Evolutionary conservation across 37 sponge, comb jelly and placozoan species (phyloP).

Genomic region (Theonella swinhoei): DNA sequence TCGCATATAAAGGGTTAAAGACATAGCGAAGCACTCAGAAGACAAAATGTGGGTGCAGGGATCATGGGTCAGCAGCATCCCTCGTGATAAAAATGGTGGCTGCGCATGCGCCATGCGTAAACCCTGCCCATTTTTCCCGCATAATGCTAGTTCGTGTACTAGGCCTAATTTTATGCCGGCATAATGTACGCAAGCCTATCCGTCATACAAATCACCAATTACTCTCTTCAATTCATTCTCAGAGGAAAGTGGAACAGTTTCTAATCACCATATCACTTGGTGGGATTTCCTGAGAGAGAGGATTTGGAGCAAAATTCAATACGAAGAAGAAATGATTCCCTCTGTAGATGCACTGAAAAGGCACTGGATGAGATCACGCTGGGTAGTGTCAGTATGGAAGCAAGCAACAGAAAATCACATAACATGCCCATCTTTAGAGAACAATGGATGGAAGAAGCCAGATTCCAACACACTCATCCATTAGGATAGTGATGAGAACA

Average conservation of each 20-base stretch:
- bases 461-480: slow-evolving; percentile 5
- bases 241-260: too few species aligned
- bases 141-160: background rate
- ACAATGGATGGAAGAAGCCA: slow-evolving; percentile 18
- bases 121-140: too few species aligned
- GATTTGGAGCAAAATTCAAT: background rate
- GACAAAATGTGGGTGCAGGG: too few species aligned
- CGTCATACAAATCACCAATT: background rate
- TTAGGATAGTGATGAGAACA: slow-evolving; percentile 35
- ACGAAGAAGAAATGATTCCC: slow-evolving; percentile 46
- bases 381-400: slow-evolving; percentile 29
- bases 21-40: too few species aligned
- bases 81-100: background rate
- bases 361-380: slow-evolving; percentile 29
- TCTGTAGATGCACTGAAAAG: slow-evolving; percentile 1
- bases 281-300: too few species aligned
- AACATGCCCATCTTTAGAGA: background rate
- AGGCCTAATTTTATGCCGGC: background rate
- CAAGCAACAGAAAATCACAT: slow-evolving; percentile 25
- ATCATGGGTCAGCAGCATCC: too few species aligned
- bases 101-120: background rate
- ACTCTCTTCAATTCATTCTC: background rate
- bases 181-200: background rate
- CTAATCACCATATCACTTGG: slow-evolving; percentile 13
- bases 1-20: too few species aligned